phyloP scores from a whole-genome alignment of 2,797 vertebrate species.

The Pseudochirops cupreus region DNA sequence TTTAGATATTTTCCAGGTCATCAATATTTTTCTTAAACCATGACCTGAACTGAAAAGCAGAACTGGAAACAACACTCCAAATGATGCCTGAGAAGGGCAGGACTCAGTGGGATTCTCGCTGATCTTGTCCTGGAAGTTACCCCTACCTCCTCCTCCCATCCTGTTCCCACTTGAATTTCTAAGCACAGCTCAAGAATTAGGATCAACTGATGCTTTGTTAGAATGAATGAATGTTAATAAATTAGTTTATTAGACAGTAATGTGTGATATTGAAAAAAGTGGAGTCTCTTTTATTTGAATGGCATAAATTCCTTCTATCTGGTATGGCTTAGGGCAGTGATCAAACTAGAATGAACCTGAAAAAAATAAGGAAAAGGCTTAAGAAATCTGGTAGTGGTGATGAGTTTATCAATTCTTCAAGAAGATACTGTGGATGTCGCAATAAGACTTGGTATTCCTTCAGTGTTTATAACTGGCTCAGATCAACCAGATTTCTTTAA shows the following conservation, averaged over 20 bases:
- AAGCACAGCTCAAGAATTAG: not conserved
- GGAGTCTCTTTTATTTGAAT: not conserved
- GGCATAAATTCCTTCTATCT: not conserved
- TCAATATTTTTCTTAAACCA: not conserved
- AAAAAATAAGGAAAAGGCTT: not conserved
- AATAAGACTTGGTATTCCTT: not conserved
- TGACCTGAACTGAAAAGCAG: not conserved
- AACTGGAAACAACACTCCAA: not conserved
- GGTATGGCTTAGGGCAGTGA: not conserved
- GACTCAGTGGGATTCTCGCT: not conserved
- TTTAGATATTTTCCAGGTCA: not conserved
- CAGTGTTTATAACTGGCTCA: not conserved
- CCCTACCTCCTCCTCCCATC: not conserved
- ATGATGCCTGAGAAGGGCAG: not conserved
- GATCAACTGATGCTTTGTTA: not conserved
- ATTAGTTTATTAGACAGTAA: not conserved
- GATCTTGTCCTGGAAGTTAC: not conserved
- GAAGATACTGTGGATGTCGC: not conserved
- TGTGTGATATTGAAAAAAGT: not conserved
- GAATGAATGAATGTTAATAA: not conserved
- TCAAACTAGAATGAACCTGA: not conserved
- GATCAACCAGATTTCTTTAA: not conserved
- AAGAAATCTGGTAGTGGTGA: not conserved
- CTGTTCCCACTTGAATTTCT: not conserved
- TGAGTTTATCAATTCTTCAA: not conserved